These are phyloP conservation scores for Osmerus eperlanus DNA, from an alignment of 2,113 vertebrate genomes.

Conservation along the genomic window DNA sequence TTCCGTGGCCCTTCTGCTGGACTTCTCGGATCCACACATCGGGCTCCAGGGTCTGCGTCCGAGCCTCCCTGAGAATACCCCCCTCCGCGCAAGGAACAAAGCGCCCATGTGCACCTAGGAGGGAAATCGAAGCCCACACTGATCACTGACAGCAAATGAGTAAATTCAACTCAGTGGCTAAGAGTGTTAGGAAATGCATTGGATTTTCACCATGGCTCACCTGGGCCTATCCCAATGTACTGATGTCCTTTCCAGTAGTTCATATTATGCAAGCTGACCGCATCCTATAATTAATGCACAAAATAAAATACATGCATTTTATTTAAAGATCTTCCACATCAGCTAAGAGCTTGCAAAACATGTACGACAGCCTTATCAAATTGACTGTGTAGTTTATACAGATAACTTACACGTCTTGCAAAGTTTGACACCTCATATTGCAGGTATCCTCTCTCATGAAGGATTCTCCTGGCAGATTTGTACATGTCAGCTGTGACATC, in stretches of 20 bases:
- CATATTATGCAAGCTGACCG: conserved; percentile 84
- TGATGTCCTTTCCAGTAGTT: conserved; percentile 86
- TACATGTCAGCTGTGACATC: conserved; percentile 86
- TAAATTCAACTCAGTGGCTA: background rate
- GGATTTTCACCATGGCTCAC: conserved; percentile 57
- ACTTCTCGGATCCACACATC: conserved; percentile 87
- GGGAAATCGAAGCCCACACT: conserved; percentile 4
- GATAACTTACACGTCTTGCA: conserved; percentile 77
- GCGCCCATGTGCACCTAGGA: conserved; percentile 83
- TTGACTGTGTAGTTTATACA: background rate
- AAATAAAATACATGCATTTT: background rate
- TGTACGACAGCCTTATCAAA: background rate
- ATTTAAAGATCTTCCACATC: background rate
- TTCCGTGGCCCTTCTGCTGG: conserved; percentile 77
- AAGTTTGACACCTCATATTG: conserved; percentile 97
- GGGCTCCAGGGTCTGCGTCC: conserved; percentile 88
- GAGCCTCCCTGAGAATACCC: conserved; percentile 72
- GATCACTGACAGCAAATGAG: background rate
- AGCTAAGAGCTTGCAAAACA: background rate
- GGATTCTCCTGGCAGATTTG: conserved; percentile 60
- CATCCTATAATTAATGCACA: conserved; percentile 68
- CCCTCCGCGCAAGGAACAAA: conserved; percentile 73
- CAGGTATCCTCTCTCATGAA: conserved; percentile 73
- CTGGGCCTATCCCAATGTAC: conserved; percentile 89
- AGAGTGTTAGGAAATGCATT: background rate